phyloP scores from a whole-genome alignment of 1,140 invertebrate species.

The Panagrolaimus sp. region DNA sequence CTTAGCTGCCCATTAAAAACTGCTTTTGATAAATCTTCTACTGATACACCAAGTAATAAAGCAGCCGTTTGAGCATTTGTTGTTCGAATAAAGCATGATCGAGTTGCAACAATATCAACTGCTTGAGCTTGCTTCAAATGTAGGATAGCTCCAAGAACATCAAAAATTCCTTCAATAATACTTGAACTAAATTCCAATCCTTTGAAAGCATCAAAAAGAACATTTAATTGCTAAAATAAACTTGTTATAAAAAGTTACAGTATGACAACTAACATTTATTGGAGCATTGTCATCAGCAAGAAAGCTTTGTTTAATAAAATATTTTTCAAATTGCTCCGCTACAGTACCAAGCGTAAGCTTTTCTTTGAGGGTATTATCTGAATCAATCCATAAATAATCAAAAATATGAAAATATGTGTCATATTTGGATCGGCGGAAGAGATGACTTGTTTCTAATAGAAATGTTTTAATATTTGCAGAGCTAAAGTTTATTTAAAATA shows the following conservation, averaged over 20 bases:
- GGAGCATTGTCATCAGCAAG: slow-evolving; percentile 65
- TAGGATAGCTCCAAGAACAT: slow-evolving; percentile 79
- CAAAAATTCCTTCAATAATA: slow-evolving; percentile 76
- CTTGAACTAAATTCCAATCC: slow-evolving; percentile 69
- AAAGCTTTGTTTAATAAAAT: slow-evolving; percentile 71
- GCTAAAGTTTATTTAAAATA: slow-evolving; percentile 15
- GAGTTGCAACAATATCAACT: slow-evolving; percentile 59
- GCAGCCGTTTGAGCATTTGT: slow-evolving; percentile 76
- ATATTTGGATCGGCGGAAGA: slow-evolving; percentile 67
- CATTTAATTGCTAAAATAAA: neutral
- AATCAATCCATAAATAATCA: slow-evolving; percentile 75
- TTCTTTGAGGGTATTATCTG: slow-evolving; percentile 69
- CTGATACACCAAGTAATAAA: slow-evolving; percentile 71
- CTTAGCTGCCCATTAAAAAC: slow-evolving; percentile 65
- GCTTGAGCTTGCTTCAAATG: slow-evolving; percentile 76
- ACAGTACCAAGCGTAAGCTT: slow-evolving; percentile 64
- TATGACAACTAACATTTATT: neutral
- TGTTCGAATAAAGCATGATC: slow-evolving; percentile 74
- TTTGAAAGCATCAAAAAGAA: slow-evolving; percentile 63
- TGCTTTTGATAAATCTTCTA: slow-evolving; percentile 73
- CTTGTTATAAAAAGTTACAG: neutral
- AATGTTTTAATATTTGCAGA: slow-evolving; percentile 63
- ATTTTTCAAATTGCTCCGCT: slow-evolving; percentile 71
- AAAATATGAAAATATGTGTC: slow-evolving; percentile 76
- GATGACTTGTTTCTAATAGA: slow-evolving; percentile 70